Conservation (phyloP, 2,888 invertebrate species). For the Bombylius discolor region DNA sequence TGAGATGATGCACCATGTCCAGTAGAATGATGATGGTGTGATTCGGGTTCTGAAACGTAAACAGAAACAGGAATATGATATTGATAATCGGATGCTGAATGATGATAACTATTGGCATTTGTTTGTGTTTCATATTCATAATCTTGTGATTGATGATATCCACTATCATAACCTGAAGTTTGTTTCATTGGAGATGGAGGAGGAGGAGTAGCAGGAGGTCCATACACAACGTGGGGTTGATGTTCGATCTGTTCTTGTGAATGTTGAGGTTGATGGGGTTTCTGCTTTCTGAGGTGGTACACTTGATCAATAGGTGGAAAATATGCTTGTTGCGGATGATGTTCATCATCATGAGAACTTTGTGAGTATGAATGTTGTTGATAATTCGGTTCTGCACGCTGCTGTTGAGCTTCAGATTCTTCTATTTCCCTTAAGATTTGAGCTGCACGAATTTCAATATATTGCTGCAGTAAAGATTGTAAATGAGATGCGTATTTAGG, state of each 20-base stretch:
- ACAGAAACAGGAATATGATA: background rate
- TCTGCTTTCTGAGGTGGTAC: background rate
- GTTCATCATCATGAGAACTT: background rate
- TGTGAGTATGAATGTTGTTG: constrained; percentile 7
- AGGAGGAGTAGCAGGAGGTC: background rate
- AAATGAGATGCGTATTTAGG: constrained; percentile 34
- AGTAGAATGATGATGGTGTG: background rate
- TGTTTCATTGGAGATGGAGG: background rate
- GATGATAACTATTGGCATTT: background rate
- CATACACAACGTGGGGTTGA: background rate
- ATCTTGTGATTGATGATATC: background rate
- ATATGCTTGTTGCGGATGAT: background rate
- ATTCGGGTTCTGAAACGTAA: background rate
- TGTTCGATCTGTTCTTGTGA: background rate
- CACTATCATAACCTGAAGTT: background rate
- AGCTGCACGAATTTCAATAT: constrained; percentile 33
- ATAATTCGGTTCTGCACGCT: constrained; percentile 6
- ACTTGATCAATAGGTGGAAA: constrained; percentile 2
- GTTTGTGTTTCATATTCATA: constrained; percentile 2
- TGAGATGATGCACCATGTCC: background rate
- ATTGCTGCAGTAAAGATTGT: constrained; percentile 33
- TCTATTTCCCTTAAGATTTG: constrained; percentile 32
- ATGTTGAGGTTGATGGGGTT: background rate
- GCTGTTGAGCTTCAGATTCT: constrained; percentile 21
- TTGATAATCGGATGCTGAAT: background rate